Percentiles rank a stretch among this genome's conserved stretches.
phyloP scores from a whole-genome alignment of 1,140 invertebrate genomes.

The Papilio helenus region DNA sequence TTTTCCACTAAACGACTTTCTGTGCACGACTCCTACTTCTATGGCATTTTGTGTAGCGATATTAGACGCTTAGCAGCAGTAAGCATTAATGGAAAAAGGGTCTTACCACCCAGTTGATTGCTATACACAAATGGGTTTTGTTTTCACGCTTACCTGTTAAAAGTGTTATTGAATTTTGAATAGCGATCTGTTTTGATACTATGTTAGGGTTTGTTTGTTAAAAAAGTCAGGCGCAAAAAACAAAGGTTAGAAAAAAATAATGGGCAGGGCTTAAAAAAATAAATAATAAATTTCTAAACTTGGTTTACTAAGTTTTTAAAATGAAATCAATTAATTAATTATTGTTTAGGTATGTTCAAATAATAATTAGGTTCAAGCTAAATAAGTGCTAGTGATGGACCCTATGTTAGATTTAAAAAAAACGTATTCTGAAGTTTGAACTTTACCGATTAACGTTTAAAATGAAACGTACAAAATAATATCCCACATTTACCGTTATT shows the following conservation, averaged over 20 bases:
- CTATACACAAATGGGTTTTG: conserved; percentile 38
- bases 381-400: background rate
- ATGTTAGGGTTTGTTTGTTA: conserved; percentile 6
- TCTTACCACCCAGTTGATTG: conserved; percentile 37
- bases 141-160: conserved; percentile 33
- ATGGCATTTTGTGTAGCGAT: background rate
- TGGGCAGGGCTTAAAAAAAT: too few species aligned
- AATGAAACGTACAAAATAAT: background rate
- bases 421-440: background rate
- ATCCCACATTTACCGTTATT: background rate
- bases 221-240: background rate
- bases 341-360: too few species aligned
- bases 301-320: too few species aligned
- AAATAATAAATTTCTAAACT: too few species aligned
- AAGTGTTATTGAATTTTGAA: conserved; percentile 17
- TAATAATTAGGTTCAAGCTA: background rate
- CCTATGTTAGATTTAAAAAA: background rate
- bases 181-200: conserved; percentile 23
- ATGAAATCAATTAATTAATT: too few species aligned
- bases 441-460: background rate
- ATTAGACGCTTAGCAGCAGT: background rate
- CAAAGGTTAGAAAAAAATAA: background rate
- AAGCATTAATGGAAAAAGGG: background rate
- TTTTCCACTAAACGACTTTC: background rate
- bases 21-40: background rate